These are phyloP conservation scores for Montipora capitata DNA, from an alignment of 92 coral and sea anemone genomes.

Conservation along the genomic window DNA sequence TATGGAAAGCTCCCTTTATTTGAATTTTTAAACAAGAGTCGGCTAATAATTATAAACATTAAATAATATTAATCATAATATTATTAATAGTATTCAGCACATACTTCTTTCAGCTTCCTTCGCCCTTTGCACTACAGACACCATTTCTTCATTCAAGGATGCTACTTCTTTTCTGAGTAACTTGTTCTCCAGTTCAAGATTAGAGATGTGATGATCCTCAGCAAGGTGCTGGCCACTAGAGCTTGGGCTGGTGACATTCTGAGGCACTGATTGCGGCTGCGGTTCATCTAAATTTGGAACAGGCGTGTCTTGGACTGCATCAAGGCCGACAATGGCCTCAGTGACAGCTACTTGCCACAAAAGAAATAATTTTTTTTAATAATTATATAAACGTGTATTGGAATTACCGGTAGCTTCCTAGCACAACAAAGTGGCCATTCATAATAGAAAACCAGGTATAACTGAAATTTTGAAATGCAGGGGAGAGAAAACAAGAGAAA, in stretches of 20 bases:
- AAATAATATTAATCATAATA: no score
- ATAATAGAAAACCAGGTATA: no score
- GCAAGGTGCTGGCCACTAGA: constrained; percentile 36
- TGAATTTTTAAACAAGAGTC: no score
- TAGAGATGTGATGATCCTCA: constrained; percentile 85
- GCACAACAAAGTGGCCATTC: no score
- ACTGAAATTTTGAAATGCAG: no score
- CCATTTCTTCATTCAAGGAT: constrained; percentile 95
- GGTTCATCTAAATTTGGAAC: constrained; percentile 35
- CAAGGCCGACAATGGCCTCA: background rate
- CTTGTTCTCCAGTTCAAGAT: constrained; percentile 93
- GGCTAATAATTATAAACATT: no score
- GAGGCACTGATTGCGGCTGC: constrained; percentile 37
- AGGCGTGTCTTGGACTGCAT: background rate
- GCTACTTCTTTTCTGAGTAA: constrained; percentile 91
- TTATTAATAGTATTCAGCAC: background rate
- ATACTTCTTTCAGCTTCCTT: constrained; percentile 94
- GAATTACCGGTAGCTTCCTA: no score
- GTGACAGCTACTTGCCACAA: background rate
- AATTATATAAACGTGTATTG: no score
- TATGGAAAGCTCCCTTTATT: no score
- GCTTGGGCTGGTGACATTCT: constrained; percentile 1
- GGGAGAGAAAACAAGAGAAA: no score
- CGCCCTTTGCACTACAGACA: constrained; percentile 91
- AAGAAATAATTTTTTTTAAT: no score